phyloP scores from a whole-genome alignment of 1,140 invertebrate genomes.

The Cecropterus lyciades region DNA sequence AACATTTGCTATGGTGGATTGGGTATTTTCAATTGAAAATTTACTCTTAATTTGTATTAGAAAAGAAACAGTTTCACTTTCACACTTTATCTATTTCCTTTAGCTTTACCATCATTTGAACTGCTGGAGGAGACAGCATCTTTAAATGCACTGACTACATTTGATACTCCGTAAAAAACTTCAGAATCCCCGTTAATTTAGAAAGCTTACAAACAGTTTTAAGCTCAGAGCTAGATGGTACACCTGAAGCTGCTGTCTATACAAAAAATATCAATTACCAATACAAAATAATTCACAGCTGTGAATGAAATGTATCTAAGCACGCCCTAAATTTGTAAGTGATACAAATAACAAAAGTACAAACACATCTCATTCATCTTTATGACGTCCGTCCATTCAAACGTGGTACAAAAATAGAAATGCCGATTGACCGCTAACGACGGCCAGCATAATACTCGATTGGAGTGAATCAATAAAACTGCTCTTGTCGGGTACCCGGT shows the following conservation, averaged over 20 bases:
- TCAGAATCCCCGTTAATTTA: neutral
- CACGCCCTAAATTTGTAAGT: neutral
- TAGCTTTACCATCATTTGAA: no score
- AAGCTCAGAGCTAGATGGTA: neutral
- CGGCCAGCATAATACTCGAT: conserved; percentile 49
- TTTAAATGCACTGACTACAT: no score
- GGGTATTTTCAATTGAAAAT: no score
- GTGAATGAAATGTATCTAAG: neutral
- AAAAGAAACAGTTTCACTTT: no score
- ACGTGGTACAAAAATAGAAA: conserved; percentile 25
- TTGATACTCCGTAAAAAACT: neutral
- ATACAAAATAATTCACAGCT: neutral
- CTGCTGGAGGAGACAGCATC: no score
- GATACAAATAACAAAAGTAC: conserved; percentile 6
- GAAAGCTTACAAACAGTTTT: neutral
- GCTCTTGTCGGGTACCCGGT: conserved; percentile 49
- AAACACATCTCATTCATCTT: conserved; percentile 22
- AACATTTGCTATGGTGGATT: no score
- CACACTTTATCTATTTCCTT: no score
- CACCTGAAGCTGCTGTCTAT: neutral
- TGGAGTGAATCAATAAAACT: conserved; percentile 68
- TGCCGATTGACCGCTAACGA: conserved; percentile 52
- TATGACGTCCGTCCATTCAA: conserved; percentile 16
- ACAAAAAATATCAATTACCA: neutral
- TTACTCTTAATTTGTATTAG: no score